Percentiles rank a stretch among this genome's conserved stretches.
Evolutionary conservation across 1,140 invertebrate genomes (phyloP).

Genomic region (Zelostemma sp.): DNA sequence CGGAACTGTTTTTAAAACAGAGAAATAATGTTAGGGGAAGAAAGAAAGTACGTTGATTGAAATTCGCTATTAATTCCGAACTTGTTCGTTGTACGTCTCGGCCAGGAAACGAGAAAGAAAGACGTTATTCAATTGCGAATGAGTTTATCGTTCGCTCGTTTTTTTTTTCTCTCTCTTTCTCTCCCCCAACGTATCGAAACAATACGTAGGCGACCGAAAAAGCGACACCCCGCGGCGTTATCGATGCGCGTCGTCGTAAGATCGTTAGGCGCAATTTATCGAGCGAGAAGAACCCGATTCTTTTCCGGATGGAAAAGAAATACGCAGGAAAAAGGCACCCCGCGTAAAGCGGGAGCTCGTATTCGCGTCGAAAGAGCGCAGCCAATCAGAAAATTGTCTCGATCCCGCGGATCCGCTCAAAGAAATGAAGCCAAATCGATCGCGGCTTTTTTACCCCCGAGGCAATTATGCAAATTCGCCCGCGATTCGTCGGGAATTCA

Average conservation of each 20-base stretch:
- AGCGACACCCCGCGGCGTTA: constrained; percentile 7
- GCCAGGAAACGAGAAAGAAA: not conserved
- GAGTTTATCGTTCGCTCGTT: constrained; percentile 16
- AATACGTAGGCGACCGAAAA: constrained; percentile 1
- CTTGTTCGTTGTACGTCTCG: not conserved
- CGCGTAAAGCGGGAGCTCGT: too few species aligned
- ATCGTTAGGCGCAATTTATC: constrained; percentile 8
- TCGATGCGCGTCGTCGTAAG: constrained; percentile 2
- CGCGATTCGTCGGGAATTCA: not conserved
- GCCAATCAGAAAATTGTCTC: constrained; percentile 7
- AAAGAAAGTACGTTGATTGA: not conserved
- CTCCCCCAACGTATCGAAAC: not conserved
- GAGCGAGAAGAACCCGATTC: not conserved
- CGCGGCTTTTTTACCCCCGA: not conserved
- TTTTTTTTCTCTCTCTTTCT: not conserved
- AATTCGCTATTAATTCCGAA: constrained; percentile 3
- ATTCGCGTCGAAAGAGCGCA: too few species aligned
- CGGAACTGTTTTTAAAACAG: not conserved
- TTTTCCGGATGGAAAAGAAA: not conserved
- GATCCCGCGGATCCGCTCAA: not conserved
- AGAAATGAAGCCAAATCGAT: not conserved
- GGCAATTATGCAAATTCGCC: not conserved
- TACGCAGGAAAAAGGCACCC: not conserved
- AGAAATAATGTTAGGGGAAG: too few species aligned
- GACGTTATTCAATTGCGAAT: constrained; percentile 22